Evolutionary conservation across 2,797 vertebrate genomes (phyloP), one percentile per base, ranked within the genome.

Genomic region (Garrulus glandarius): DNA sequence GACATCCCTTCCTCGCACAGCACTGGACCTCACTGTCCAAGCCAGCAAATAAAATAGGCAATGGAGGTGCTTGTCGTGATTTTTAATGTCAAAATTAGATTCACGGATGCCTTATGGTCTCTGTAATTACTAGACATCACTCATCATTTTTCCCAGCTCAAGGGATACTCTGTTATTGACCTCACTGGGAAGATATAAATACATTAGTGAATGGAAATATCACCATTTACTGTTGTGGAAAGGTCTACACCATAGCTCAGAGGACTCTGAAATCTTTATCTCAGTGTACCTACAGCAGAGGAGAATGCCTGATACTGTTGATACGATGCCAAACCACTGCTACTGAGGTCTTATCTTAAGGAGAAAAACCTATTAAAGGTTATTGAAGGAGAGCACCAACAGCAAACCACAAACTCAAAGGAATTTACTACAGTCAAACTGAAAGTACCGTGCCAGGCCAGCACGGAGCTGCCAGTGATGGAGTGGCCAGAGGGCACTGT

Each of bases 71-170:
- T 92, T 1, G 3, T 95, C 6, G 1, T 81, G 92, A 88, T 87
- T 96, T 95, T 93, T 92, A 91, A 88, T 92, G 90, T 64, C 85
- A 93, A 53, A 96, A 96, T 95, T 72, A 93, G 89, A 91, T 95
- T 89, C 91, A 70, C 55, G 52, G 82, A 74, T 87, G 89, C 95
- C 95, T 96, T 95, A 92, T 67, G 91, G 80, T 93, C 77, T 90
- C 89, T 69, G 41, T 95, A 95, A 93, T 95, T 96, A 87, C 74
- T 82, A 82, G 85, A 59, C 92, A 97, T 96, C 92, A 53, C 94
- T 97, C 93, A 92, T 94, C 75, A 86, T 95, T 93, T 88, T 92
- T 80, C 90, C 70, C 61, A 91, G 70, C 93, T 95, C 94, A 85
- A 84, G 90, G 92, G 89, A 91, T 96, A 72, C 71, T 91, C 68